Evolutionary conservation across 2,888 invertebrate species (phyloP), one percentile per base, ranked within the genome.

Genomic region (Tanytarsus gracilentus): DNA sequence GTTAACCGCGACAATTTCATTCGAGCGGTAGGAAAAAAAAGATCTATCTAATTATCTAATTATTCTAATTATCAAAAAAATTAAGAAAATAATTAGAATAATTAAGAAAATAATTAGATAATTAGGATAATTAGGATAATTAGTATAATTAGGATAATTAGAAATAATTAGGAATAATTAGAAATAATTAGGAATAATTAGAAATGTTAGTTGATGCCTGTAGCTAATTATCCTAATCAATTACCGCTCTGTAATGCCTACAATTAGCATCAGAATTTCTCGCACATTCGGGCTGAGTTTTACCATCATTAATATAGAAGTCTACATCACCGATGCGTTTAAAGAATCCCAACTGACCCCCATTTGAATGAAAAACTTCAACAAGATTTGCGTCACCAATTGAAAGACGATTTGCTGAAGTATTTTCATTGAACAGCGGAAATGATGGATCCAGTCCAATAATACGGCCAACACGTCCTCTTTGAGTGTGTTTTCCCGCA

Each of bases 321-420:
- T 60, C 50, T 16, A 50, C 21, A n/a, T 60, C 36, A 48, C 60
- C 50, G 25, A 60, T 49, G n/a, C 21, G 33, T 2, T n/a, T 3
- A 36, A 50, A 50, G 7, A 60, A 50, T 36, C 60, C 60, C n/a
- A 60, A 26, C 18, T 7, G 14, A 18, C 36, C 50, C 7, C 60
- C 60, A 16, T 60, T 60, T 25, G 60, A 50, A 33, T 60, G 60
- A 39, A 60, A 60, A 26, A 60, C 36, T 49, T 60, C 60, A 7
- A 60, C 60, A 18, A 50, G 21, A 21, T 48, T 18, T 23, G 60
- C 60, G 27, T 60, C 60, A 4, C 60, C 60, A 18, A 14, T 14
- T 7, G 16, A 36, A 9, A 60, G 14, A 14, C 60, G 33, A 26
- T 36, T 26, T 1, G 4, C n/a, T 3, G 60, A 60, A 5, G 21